Base-by-base conservation (phyloP, 1,140 invertebrate species). In the Lepidurus couesii region DNA sequence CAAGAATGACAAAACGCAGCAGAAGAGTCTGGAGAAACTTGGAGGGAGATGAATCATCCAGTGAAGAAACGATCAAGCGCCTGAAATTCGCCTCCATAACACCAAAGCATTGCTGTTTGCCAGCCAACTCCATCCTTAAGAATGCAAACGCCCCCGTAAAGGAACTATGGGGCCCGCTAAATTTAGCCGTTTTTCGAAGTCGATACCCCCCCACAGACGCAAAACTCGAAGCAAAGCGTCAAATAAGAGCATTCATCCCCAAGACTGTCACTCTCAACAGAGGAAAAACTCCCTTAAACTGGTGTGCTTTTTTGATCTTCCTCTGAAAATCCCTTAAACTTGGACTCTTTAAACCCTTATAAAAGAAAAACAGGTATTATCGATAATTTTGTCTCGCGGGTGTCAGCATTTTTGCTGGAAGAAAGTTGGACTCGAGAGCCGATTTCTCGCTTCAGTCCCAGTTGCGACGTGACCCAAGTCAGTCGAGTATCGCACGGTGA, bases 91-190 rank as follows among this genome's bases (percentile, higher is more conserved):
- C 16, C 21, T 65, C n/a, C 53, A 1, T 65, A 65, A 65, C 53
- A 21, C 53, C 21, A 65, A 34, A 34, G 34, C 53, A 65, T 65
- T 65, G 53, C 53, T 65, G 53, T 65, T 65, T 65, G 53, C 53
- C 53, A 65, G 53, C 53, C 53, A 65, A 16, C 9, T 13, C 53
- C 4, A 11, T 21, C 21, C 16, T 65, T 16, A 65, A 65, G 53
- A 65, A 65, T 65, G 53, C 53, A 16, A 65, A 65, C 53, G 53
- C 53, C 53, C 53, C 53, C 53, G 53, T 65, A 65, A 65, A 65
- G 13, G 53, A 65, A 65, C 9, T 65, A 16, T 13, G 53, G 53
- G 53, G 53, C 16, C 53, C 21, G 16, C 53, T 65, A 65, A 65
- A 65, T 65, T 65, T 65, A 65, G 53, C 53, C 53, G 16, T 65